Evolutionary conservation across 1,140 invertebrate species (phyloP), one percentile per base, ranked within the genome.

Genomic region (Mylabris phalerata): DNA sequence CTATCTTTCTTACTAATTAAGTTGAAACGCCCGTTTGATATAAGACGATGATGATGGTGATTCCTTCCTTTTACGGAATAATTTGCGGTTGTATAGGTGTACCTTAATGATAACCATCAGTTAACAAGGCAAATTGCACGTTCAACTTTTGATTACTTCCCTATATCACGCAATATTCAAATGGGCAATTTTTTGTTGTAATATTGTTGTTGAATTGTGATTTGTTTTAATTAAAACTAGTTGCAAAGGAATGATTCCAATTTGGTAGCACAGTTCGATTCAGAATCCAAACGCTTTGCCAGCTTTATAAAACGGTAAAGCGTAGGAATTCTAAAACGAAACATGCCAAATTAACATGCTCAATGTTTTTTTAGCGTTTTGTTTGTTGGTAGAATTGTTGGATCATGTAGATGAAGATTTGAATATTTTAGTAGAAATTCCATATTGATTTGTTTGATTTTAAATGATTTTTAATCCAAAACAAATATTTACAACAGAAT

Each of bases 261-360:
- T 25, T 52, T 4, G 4, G 19, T 9, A 6, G n/a, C 43, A 44
- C 69, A 70, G 67, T 79, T 78, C 69, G 84, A 84, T 84, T 85
- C 82, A 85, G 84, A 85, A 85, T 85, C 84, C 84, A 84, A 84
- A 86, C 84, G 84, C 84, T 86, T 86, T 86, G 82, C 84, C 84
- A 76, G 73, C 75, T 76, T 71, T 69, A 74, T 59, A 65, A 61
- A 66, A 80, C 79, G 83, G 84, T 85, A 86, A 86, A 86, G 84
- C 84, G 84, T 85, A 85, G 83, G 84, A 86, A 86, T 86, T 86
- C 84, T 86, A 86, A 86, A 84, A 77, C 81, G 72, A 78, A 78
- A 77, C 76, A 71, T 66, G 75, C 24, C n/a, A 48, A 6, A 24
- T 48, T 25, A 25, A 11, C 46, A 27, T 6, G n/a, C 27, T 19